Conservation (phyloP, 2,797 vertebrate species). For the Hybognathus amarus region DNA sequence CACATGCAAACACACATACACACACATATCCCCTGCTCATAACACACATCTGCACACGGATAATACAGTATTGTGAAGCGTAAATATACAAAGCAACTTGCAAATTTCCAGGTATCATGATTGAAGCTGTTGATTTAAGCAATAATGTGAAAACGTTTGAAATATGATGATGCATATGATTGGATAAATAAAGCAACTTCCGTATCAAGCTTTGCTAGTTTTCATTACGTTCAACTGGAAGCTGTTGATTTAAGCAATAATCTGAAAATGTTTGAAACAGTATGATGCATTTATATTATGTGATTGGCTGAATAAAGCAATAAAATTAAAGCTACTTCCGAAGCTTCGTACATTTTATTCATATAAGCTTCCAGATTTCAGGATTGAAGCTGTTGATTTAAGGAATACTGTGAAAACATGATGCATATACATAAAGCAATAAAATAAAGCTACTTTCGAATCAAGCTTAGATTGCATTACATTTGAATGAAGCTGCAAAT, state of each 20-base stretch:
- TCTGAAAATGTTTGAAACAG: too few species aligned
- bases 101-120: background rate
- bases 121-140: background rate
- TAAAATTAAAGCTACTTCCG: background rate
- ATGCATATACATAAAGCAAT: conserved; percentile 2
- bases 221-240: background rate
- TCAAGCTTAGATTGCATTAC: background rate
- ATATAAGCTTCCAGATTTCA: too few species aligned
- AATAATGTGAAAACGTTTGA: background rate
- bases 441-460: background rate
- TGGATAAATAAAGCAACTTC: background rate
- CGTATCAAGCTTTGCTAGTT: background rate
- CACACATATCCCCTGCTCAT: background rate
- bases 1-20: conserved; percentile 35
- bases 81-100: background rate
- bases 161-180: background rate
- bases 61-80: background rate
- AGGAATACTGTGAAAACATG: background rate
- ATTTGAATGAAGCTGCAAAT: background rate
- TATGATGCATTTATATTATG: conserved; percentile 6
- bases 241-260: background rate
- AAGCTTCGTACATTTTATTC: background rate
- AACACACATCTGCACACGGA: conserved; percentile 50
- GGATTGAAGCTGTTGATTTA: background rate
- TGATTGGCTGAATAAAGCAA: background rate